Evolutionary conservation across 2,888 invertebrate species (phyloP).

Genomic region (Ceramica pisi): DNA sequence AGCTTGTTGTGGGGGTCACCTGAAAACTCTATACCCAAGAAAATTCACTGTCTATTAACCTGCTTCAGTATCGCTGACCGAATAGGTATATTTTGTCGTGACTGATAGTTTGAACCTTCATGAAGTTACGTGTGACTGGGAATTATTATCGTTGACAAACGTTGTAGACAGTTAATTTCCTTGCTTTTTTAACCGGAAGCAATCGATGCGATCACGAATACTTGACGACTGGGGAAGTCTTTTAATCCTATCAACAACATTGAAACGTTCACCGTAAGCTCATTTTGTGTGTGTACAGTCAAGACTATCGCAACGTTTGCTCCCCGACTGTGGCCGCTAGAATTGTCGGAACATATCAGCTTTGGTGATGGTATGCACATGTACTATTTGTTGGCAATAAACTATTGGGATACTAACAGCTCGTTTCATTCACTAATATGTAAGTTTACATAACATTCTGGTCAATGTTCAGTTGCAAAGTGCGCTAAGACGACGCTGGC

Average conservation of each 20-base stretch:
- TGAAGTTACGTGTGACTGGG: not conserved
- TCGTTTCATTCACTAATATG: constrained; percentile 78
- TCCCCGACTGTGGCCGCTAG: constrained; percentile 24
- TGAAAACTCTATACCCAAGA: not conserved
- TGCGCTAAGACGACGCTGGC: constrained; percentile 36
- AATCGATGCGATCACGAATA: constrained; percentile 15
- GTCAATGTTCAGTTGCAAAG: not conserved
- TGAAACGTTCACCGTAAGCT: not conserved
- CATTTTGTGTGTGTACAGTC: not conserved
- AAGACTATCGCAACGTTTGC: constrained; percentile 31
- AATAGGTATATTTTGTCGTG: not conserved
- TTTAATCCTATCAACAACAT: too few species aligned
- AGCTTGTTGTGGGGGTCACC: constrained; percentile 23
- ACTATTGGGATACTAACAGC: constrained; percentile 78
- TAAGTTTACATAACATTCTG: not conserved
- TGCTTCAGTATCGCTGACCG: too few species aligned
- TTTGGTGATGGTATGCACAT: constrained; percentile 30
- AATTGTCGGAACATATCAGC: constrained; percentile 16
- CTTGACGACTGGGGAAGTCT: not conserved
- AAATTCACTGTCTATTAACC: not conserved
- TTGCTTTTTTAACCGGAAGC: not conserved
- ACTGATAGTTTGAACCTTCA: not conserved
- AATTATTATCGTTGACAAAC: not conserved
- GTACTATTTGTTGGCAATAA: constrained; percentile 70
- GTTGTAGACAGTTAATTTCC: not conserved